Base-by-base conservation (phyloP, 64 coral and sea anemone species). In the Pocillopora verrucosa region DNA sequence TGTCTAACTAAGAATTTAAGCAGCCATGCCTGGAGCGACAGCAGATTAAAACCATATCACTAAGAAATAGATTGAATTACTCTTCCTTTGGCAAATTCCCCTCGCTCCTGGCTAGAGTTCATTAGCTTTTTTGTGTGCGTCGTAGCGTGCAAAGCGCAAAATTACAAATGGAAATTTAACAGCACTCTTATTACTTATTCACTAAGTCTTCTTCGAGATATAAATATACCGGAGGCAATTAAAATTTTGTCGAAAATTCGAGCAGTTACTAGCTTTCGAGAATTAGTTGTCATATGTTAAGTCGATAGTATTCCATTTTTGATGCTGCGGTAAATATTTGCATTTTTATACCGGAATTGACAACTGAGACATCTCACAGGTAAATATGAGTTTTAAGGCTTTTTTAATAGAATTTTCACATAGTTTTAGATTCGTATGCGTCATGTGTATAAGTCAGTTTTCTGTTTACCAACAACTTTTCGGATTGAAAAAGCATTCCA, bases 101-200 rank as follows among this genome's bases (percentile, higher is more conserved):
- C 24, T 69, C 65, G 20, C 65, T 7, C 65, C 20, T 69, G 24
- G 19, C 19, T 24, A 24, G 65, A 69, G n/a, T 22, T 69, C 20
- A 69, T 24, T 30, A 24, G 19, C 67, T 70, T 70, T 70, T 70
- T 20, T 70, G 67, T 70, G 20, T 5, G 67, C 25, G 9, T 19
- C 11, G 20, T 60, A 30, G 77, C 77, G 24, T 59, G 57, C 22
- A 57, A 79, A 78, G 15, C 9, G n/a, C 12, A 56, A 56, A 79
- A 79, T 59, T 79, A 79, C 9, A 79, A 59, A 70, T 70, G 67
- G 57, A 60, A 59, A 79, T 59, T 59, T 3, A n/a, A 56, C 38
- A 60, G 57, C 57, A 57, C 77, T 20, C 38, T 56, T 22, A 59
- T 79, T 59, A 79, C 59, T 79, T 59, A 79, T 79, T 79, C 60